These are phyloP conservation scores for Drosophila cardini DNA, from an alignment of 1,140 invertebrate species.

Conservation along the genomic window DNA sequence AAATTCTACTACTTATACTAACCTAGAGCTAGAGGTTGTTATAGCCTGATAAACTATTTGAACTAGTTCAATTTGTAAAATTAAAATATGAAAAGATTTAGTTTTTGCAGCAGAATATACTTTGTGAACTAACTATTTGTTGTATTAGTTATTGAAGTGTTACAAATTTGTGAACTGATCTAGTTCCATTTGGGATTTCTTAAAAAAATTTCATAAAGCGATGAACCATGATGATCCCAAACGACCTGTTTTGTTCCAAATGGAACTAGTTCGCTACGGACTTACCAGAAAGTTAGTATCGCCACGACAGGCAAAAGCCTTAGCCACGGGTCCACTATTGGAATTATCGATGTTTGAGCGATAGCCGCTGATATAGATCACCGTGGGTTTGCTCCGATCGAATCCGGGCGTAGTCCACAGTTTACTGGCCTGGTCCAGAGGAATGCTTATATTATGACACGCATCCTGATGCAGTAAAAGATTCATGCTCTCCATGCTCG, in stretches of 20 bases:
- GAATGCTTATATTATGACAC: slow-evolving; percentile 47
- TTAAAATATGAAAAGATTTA: too few species aligned
- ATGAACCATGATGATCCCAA: too few species aligned
- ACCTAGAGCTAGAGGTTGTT: too few species aligned
- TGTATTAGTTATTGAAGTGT: too few species aligned
- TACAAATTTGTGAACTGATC: too few species aligned
- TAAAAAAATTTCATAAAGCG: too few species aligned
- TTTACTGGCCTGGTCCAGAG: slow-evolving; percentile 6
- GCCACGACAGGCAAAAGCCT: slow-evolving; percentile 53
- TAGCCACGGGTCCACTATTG: slow-evolving; percentile 45
- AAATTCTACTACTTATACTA: too few species aligned
- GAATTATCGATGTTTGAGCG: slow-evolving; percentile 28
- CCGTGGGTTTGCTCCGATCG: slow-evolving; percentile 5
- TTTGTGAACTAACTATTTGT: too few species aligned
- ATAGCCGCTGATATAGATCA: slow-evolving; percentile 62
- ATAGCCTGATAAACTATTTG: too few species aligned
- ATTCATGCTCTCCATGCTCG: slow-evolving; percentile 40
- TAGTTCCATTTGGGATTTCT: too few species aligned
- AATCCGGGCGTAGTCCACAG: slow-evolving; percentile 42
- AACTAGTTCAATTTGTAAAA: too few species aligned
- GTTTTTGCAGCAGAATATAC: too few species aligned
- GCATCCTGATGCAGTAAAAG: slow-evolving; percentile 33
- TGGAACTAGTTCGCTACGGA: neutral
- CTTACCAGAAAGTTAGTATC: slow-evolving; percentile 61
- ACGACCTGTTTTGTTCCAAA: neutral